phyloP scores from a whole-genome alignment of 2,888 invertebrate species.

The Dicyrtomina minuta region DNA sequence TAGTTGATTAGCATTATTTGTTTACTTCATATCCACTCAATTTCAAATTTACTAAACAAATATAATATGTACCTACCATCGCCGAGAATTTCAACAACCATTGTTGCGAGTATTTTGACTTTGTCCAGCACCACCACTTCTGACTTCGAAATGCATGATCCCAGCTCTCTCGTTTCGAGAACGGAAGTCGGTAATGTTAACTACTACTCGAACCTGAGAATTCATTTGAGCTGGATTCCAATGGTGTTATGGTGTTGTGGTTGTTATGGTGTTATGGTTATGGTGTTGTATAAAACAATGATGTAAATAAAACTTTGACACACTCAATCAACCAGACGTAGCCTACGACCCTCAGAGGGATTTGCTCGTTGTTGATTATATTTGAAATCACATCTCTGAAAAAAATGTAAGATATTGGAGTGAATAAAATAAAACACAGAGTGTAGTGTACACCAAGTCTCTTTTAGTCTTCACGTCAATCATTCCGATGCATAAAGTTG shows the following conservation, averaged over 20 bases:
- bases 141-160: background rate
- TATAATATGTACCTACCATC: too few species aligned
- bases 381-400: too few species aligned
- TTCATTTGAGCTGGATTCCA: constrained; percentile 9
- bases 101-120: too few species aligned
- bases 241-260: too few species aligned
- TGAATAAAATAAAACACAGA: background rate
- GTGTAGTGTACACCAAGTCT: constrained; percentile 24
- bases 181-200: constrained; percentile 26
- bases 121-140: too few species aligned
- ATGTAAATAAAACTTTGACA: constrained; percentile 40
- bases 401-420: constrained; percentile 17
- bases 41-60: too few species aligned
- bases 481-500: too few species aligned
- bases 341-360: constrained; percentile 36
- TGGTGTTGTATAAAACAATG: constrained; percentile 32
- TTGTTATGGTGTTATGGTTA: too few species aligned
- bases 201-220: background rate
- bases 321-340: constrained; percentile 36
- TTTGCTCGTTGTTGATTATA: constrained; percentile 36
- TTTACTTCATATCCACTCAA: too few species aligned
- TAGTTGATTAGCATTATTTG: background rate
- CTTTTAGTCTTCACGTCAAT: constrained; percentile 1
- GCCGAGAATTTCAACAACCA: too few species aligned
- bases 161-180: constrained; percentile 40